phyloP scores from a whole-genome alignment of 2,113 vertebrate genomes.

The Spea bombifrons region DNA sequence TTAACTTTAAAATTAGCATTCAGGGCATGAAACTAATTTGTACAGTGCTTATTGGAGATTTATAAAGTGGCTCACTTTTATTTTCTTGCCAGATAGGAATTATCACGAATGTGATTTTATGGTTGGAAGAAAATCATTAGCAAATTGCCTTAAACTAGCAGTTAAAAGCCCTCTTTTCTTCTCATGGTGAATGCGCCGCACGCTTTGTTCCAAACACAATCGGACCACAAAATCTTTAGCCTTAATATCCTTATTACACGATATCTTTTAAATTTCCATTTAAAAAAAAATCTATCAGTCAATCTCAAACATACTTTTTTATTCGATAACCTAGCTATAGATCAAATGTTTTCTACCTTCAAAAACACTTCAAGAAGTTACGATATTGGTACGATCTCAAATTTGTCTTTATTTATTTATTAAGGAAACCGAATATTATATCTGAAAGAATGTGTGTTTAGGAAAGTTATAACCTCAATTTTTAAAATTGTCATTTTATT shows the following conservation, averaged over 20 bases:
- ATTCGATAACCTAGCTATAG: too few species aligned
- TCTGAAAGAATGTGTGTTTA: too few species aligned
- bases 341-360: too few species aligned
- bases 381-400: too few species aligned
- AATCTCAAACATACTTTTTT: too few species aligned
- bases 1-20: constrained; percentile 17
- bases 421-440: too few species aligned
- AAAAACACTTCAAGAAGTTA: too few species aligned
- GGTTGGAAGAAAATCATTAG: constrained; percentile 36
- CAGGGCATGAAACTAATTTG: constrained; percentile 10
- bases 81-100: constrained; percentile 20
- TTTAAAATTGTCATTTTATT: too few species aligned
- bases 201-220: constrained; percentile 16
- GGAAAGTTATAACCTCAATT: too few species aligned
- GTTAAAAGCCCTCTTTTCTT: constrained; percentile 14
- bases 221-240: constrained; percentile 1
- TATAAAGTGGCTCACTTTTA: not conserved
- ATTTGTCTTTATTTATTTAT: too few species aligned
- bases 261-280: not conserved
- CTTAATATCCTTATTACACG: not conserved
- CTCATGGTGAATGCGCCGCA: constrained; percentile 6
- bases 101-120: constrained; percentile 25
- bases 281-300: too few species aligned
- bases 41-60: not conserved
- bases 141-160: constrained; percentile 32